phyloP scores from a whole-genome alignment of 2,888 invertebrate genomes.

The Orthosia gracilis region DNA sequence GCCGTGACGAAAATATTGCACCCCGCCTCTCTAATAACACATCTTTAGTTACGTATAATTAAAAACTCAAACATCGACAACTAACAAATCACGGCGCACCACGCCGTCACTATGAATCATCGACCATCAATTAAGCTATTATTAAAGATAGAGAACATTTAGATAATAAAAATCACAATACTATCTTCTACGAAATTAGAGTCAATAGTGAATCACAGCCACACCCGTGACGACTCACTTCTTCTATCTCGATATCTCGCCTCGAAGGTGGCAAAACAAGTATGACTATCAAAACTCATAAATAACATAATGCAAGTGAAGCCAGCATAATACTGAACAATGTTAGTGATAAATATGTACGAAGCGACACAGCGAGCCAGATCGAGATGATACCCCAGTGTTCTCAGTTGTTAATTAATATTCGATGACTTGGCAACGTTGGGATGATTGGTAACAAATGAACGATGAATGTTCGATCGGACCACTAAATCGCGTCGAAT shows the following conservation, averaged over 20 bases:
- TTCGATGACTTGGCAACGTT: constrained; percentile 83
- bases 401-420: constrained; percentile 86
- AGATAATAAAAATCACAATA: constrained; percentile 82
- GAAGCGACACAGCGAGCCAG: constrained; percentile 72
- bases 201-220: constrained; percentile 82
- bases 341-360: constrained; percentile 80
- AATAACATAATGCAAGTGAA: constrained; percentile 77
- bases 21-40: constrained; percentile 86
- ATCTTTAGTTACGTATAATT: constrained; percentile 89
- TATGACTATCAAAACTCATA: constrained; percentile 82
- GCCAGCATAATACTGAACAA: constrained; percentile 79
- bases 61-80: constrained; percentile 90
- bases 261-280: constrained; percentile 82
- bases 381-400: constrained; percentile 71
- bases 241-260: constrained; percentile 84
- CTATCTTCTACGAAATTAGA: constrained; percentile 82
- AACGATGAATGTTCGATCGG: constrained; percentile 64
- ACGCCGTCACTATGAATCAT: constrained; percentile 83
- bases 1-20: constrained; percentile 83
- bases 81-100: constrained; percentile 84
- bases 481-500: constrained; percentile 80
- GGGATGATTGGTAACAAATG: constrained; percentile 70
- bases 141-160: constrained; percentile 79
- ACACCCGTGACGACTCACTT: constrained; percentile 86
- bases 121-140: constrained; percentile 86